Base-by-base conservation (phyloP, 2,113 vertebrate species). In the Terrapene triunguis region DNA sequence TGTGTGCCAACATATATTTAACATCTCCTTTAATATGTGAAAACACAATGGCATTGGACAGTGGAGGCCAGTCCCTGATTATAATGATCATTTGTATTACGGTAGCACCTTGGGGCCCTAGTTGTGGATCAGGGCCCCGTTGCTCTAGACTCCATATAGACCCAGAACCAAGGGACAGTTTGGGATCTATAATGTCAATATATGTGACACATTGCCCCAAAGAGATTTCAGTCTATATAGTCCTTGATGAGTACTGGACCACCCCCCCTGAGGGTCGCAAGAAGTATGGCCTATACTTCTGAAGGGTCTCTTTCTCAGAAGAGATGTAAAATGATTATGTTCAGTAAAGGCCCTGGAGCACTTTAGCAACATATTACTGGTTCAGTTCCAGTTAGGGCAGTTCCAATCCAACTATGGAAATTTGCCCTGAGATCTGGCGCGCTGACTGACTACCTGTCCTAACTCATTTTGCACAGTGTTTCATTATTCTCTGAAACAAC, bases 401-500 rank as follows among this genome's bases (percentile, higher is more conserved):
- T 72, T 22, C 14, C 50, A 19, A 72, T 82, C 85, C 32, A 1
- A 27, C 24, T 86, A 32, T 32, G 57, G 12, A 1, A 53, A 54
- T 55, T 32, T 29, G 55, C 85, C 54, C 81, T 85, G 80, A 11
- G 4, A 25, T 53, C 1, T 19, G 6, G 12, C 35, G 1, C n/a
- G 82, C 2, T 0, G 3, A 44, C 85, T 92, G 76, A 62, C 88
- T 94, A 65, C 82, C 51, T 16, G 47, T 4, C 1, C 69, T 0
- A 62, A 62, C 12, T 29, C 11, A 62, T 32, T 62, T 12, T 62
- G 57, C 29, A 32, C 11, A 32, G 0, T 32, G 4, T 5, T 53
- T 65, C 29, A 1, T 3, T 62, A 5, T 0, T 1, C 44, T 59
- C 50, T 10, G 76, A 29, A 93, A 59, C 0, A 0, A 32, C 55